Evolutionary conservation across 2,888 invertebrate genomes (phyloP).

Genomic region (Acutogordius australiensis): DNA sequence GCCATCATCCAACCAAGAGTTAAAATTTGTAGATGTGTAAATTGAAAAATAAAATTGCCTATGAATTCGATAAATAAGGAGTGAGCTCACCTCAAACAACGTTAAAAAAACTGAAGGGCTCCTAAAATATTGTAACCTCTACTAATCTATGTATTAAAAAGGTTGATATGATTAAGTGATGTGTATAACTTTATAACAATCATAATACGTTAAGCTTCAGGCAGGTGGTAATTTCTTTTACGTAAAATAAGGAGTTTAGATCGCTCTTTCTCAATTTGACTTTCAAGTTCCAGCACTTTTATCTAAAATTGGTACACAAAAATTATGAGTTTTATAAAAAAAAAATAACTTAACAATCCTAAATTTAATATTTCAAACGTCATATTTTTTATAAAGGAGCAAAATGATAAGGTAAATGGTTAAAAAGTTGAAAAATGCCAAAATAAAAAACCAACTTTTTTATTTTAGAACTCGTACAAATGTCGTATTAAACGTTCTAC

Average conservation of each 20-base stretch:
- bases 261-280: conserved; percentile 6
- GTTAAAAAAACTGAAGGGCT: no score
- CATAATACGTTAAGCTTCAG: background rate
- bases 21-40: no score
- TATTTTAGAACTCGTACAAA: background rate
- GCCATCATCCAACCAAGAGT: no score
- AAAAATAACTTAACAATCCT: background rate
- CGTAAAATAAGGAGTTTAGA: conserved; percentile 1
- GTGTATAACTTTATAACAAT: background rate
- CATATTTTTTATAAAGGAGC: no score
- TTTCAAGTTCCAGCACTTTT: conserved; percentile 5
- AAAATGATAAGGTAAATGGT: no score
- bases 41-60: no score
- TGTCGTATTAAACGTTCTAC: background rate
- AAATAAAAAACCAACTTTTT: background rate
- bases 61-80: no score
- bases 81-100: no score
- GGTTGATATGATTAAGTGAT: background rate
- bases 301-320: background rate
- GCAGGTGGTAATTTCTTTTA: conserved; percentile 6
- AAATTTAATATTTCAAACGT: no score
- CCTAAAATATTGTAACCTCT: no score
- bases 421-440: no score
- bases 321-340: background rate
- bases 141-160: no score